These are phyloP conservation scores for Phytoseiulus persimilis DNA, from an alignment of 2,888 invertebrate genomes.

Conservation along the genomic window DNA sequence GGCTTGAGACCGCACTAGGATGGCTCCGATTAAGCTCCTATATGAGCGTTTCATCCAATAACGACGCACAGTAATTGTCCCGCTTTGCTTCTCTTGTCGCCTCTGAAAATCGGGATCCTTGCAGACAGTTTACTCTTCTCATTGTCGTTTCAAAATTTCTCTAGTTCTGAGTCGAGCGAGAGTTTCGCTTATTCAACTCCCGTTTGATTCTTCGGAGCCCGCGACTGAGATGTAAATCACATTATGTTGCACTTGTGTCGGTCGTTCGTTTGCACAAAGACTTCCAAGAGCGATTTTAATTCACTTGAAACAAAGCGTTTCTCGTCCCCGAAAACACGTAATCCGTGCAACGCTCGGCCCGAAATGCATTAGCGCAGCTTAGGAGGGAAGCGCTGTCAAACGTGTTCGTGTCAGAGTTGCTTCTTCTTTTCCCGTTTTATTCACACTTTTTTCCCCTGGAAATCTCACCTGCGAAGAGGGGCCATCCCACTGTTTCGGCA, in stretches of 20 bases:
- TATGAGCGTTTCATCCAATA: no score
- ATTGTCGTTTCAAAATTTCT: not conserved
- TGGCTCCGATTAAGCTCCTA: no score
- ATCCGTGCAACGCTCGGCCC: not conserved
- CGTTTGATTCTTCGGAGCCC: not conserved
- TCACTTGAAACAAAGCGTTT: not conserved
- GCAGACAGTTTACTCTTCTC: not conserved
- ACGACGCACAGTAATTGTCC: no score
- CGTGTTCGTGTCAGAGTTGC: not conserved
- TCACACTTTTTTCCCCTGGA: not conserved
- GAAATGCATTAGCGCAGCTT: not conserved
- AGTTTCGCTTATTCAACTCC: not conserved
- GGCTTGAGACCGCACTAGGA: no score
- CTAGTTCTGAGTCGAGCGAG: not conserved
- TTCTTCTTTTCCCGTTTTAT: not conserved
- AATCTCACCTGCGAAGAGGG: not conserved
- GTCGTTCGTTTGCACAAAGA: not conserved
- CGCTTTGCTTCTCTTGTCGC: no score
- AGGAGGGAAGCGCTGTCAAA: not conserved
- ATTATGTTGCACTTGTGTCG: not conserved
- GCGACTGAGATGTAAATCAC: not conserved
- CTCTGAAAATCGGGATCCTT: not conserved
- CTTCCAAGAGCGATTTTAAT: not conserved
- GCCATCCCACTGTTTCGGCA: no score
- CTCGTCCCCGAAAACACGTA: not conserved